phyloP scores from a whole-genome alignment of 2,888 invertebrate species.

The Machimus atricapillus region DNA sequence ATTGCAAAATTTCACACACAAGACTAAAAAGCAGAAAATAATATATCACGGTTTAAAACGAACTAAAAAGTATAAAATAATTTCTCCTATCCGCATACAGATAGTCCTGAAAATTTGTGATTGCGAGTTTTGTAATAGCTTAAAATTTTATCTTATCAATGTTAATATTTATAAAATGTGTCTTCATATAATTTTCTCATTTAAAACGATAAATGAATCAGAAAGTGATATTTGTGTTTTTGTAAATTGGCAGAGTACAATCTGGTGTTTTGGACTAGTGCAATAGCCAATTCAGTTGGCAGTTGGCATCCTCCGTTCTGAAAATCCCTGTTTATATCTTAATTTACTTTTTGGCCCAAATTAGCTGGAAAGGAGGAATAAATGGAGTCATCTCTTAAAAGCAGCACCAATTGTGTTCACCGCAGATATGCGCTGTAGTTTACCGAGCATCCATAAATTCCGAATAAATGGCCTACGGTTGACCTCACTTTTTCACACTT shows the following conservation, averaged over 20 bases:
- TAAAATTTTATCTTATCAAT: no score
- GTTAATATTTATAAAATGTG: no score
- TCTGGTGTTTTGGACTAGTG: not conserved
- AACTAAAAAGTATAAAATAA: no score
- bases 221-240: not conserved
- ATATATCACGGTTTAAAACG: no score
- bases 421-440: constrained; percentile 23
- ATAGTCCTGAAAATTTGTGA: no score
- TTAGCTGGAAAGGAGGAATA: not conserved
- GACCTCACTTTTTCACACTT: constrained; percentile 44
- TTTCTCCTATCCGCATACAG: no score
- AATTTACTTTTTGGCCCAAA: not conserved
- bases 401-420: constrained; percentile 15
- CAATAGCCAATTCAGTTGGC: not conserved
- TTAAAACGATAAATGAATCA: not conserved
- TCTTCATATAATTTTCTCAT: not conserved
- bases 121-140: no score
- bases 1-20: no score
- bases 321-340: not conserved
- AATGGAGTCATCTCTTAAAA: constrained; percentile 14
- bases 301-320: not conserved
- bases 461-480: constrained; percentile 43
- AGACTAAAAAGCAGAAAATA: no score
- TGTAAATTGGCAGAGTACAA: not conserved
- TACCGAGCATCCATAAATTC: constrained; percentile 39